Percentiles rank a stretch among this genome's conserved stretches.
These are phyloP conservation scores for Murina feae DNA, from an alignment of 2,113 vertebrate species.

Conservation along the genomic window DNA sequence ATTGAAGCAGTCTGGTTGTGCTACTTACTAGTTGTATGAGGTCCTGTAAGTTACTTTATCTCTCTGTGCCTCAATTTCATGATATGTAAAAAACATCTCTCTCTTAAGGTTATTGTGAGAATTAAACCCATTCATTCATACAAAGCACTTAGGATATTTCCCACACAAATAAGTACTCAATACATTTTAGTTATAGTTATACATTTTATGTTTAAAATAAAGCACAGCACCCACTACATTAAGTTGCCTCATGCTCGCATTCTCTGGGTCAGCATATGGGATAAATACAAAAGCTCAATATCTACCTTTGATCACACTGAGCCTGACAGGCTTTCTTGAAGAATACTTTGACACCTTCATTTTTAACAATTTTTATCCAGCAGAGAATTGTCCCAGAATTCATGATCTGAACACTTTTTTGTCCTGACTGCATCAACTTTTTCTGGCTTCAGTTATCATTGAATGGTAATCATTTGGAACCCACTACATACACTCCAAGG, in stretches of 20 bases:
- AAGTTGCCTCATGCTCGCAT: not conserved
- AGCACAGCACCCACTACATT: not conserved
- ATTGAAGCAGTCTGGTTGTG: not conserved
- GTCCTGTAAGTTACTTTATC: not conserved
- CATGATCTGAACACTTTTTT: not conserved
- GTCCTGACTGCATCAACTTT: not conserved
- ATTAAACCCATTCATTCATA: not conserved
- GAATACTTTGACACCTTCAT: not conserved
- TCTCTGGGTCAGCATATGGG: not conserved
- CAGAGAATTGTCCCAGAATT: conserved; percentile 47
- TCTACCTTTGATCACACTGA: not conserved
- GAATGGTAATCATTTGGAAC: not conserved
- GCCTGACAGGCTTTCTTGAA: not conserved
- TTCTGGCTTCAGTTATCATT: not conserved
- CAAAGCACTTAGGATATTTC: not conserved
- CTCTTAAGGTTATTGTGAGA: not conserved
- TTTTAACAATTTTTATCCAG: conserved; percentile 35
- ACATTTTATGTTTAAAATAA: conserved; percentile 2
- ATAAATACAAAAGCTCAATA: not conserved
- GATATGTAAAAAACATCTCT: not conserved
- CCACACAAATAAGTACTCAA: not conserved
- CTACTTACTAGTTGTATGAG: not conserved
- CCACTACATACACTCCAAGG: not conserved
- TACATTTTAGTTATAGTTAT: not conserved
- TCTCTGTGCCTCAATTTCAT: not conserved